These are phyloP conservation scores for Chloroceryle aenea DNA, from an alignment of 2,113 vertebrate genomes.

Conservation along the genomic window DNA sequence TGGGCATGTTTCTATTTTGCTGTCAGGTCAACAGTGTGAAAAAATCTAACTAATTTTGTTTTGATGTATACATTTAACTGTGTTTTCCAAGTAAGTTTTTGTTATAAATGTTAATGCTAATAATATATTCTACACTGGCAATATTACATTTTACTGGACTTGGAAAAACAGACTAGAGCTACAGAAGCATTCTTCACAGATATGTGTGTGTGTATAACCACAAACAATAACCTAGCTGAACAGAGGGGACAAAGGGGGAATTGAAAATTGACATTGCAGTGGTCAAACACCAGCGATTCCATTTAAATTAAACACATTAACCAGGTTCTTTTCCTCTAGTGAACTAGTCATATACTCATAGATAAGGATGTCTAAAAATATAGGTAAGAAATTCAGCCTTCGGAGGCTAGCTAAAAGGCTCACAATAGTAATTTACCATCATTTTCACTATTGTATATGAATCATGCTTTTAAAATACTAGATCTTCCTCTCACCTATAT, in stretches of 20 bases:
- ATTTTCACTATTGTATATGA: not conserved
- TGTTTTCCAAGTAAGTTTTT: not conserved
- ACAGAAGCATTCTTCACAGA: not conserved
- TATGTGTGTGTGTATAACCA: not conserved
- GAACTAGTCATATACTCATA: not conserved
- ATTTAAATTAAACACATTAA: not conserved
- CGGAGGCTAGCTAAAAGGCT: not conserved
- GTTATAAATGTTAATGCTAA: not conserved
- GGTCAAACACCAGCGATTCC: not conserved
- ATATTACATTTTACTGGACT: not conserved
- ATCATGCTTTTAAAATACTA: not conserved
- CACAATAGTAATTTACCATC: not conserved
- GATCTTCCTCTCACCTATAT: not conserved
- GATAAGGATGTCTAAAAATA: not conserved
- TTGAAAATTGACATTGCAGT: not conserved
- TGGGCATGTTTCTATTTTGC: slow-evolving; percentile 1
- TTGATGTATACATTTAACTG: not conserved
- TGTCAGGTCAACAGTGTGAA: not conserved
- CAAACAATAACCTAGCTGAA: not conserved
- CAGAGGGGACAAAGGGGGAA: not conserved
- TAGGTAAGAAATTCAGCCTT: not conserved
- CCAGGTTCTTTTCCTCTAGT: not conserved
- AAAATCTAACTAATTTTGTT: not conserved
- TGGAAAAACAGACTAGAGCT: not conserved
- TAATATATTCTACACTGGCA: not conserved